Percentiles rank a stretch among this genome's conserved stretches.
Evolutionary conservation across 2,797 vertebrate species (phyloP).

Genomic region (Cirrhinus molitorella): DNA sequence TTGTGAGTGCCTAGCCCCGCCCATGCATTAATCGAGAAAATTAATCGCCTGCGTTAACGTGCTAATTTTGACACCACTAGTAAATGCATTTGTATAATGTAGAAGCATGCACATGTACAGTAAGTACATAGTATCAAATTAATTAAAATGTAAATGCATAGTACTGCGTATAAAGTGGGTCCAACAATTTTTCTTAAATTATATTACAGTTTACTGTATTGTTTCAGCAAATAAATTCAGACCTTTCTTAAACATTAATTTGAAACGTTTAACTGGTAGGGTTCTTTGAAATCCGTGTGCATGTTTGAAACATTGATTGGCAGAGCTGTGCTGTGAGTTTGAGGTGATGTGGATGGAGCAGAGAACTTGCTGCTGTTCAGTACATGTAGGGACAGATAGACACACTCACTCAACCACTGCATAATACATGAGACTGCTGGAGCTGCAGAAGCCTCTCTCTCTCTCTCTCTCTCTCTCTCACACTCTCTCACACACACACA

Average conservation of each 20-base stretch:
- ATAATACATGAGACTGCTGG: conserved; percentile 79
- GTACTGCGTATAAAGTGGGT: background rate
- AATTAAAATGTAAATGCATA: background rate
- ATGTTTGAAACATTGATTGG: background rate
- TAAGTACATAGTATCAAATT: background rate
- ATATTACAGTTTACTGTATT: no score
- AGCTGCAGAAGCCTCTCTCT: conserved; percentile 67
- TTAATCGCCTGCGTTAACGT: no score
- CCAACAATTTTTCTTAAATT: background rate
- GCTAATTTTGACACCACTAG: no score
- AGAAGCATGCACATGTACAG: background rate
- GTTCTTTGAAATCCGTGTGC: background rate
- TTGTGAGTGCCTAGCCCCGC: no score
- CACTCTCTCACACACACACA: no score
- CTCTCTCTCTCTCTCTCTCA: no score
- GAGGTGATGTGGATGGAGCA: background rate
- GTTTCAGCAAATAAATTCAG: no score
- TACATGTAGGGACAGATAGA: conserved; percentile 69
- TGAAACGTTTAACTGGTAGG: no score
- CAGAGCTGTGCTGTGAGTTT: background rate
- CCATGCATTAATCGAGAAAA: no score
- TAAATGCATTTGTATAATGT: no score
- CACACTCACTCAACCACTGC: conserved; percentile 80
- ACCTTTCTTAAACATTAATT: no score
- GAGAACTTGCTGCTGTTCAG: conserved; percentile 10